These are phyloP conservation scores for Cataglyphis altisquamis DNA, from an alignment of 2,888 invertebrate species.

Conservation along the genomic window DNA sequence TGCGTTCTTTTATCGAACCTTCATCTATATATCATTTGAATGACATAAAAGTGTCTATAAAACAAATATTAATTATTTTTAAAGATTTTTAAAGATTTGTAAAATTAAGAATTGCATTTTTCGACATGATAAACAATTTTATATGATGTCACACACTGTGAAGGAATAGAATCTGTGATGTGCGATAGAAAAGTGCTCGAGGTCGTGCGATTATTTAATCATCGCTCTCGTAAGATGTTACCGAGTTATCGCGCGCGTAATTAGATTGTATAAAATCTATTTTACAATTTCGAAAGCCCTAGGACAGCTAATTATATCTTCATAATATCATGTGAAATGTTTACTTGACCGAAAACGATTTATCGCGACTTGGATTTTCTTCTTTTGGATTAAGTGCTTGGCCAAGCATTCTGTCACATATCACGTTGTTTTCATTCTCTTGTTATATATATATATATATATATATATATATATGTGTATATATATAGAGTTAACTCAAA, in stretches of 20 bases:
- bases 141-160: neutral
- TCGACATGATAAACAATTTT: conserved; percentile 12
- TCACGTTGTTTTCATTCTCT: neutral
- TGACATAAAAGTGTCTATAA: neutral
- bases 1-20: neutral
- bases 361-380: neutral
- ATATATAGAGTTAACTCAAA: neutral
- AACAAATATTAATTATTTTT: neutral
- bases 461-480: too few relatives aligned
- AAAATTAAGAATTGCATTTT: conserved; percentile 7
- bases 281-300: conserved; percentile 43
- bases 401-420: neutral
- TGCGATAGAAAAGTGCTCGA: neutral
- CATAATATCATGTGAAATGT: conserved; percentile 42
- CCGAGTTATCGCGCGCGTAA: conserved; percentile 24
- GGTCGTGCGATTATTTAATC: conserved; percentile 25
- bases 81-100: neutral
- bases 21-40: neutral
- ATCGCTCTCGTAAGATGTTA: conserved; percentile 36
- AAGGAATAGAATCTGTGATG: neutral
- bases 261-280: conserved; percentile 48
- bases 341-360: conserved; percentile 20
- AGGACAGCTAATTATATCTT: conserved; percentile 15
- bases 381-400: neutral
- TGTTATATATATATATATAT: too few relatives aligned